Base-by-base conservation (phyloP, 2,888 invertebrate genomes). In the Drosophila trichaetosa region DNA sequence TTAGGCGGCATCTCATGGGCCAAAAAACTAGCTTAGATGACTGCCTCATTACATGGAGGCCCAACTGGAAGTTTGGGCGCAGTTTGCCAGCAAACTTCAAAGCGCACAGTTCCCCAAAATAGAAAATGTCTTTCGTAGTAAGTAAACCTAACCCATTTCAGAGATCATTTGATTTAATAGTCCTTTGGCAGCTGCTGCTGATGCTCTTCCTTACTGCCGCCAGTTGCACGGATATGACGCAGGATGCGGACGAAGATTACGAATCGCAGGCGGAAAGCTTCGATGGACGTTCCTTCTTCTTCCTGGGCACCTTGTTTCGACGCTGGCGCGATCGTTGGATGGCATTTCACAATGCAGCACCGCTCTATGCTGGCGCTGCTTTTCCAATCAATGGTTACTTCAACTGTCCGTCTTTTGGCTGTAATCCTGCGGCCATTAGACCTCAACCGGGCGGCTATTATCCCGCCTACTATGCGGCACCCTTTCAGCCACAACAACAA, bases 241-340 rank as follows among this genome's bases (percentile, higher is more conserved):
- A 53, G 49, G 73, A 76, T 10, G 56, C 33, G 8, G 52, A 76
- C 1, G 38, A 62, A 5, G 68, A 82, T 2, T 7, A 54, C 10
- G 54, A 76, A 7, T n/a, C 53, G 10, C 57, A 70, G 1, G 71
- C 79, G 3, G 74, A 68, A 1, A 52, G 72, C 34, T 56, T 62
- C 2, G 83, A 81, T 40, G 90, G 91, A 21, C 81, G 90, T 6
- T 90, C 89, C 0, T 89, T 91, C 46, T 89, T 73, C 40, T 79
- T 89, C 27, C 38, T 89, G 60, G 90, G 87, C 18, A 76, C 80
- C 3, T 57, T 89, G n/a, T 91, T 91, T 48, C 84, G 90, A 7
- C 86, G 86, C 10, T 89, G 87, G 83, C 89, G 91, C 21, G 79
- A 90, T 65, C 91, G 90, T 16, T 91, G 89, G 91, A 21, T 79